Evolutionary conservation across 2,888 invertebrate species (phyloP).

Genomic region (Torymus texanus): DNA sequence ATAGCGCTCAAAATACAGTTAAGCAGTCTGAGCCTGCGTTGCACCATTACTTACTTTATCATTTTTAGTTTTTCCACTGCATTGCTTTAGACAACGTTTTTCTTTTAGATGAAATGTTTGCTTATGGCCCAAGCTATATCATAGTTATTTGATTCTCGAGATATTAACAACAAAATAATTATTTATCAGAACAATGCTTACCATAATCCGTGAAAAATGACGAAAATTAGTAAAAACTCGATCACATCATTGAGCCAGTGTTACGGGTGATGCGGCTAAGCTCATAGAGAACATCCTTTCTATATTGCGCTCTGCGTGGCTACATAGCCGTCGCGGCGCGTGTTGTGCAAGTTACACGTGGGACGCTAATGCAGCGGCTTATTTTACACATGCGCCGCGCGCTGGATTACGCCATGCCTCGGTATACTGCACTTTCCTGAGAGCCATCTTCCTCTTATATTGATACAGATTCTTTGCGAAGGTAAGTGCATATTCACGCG

Average conservation of each 20-base stretch:
- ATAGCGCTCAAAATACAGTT: constrained; percentile 33
- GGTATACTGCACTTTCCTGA: constrained; percentile 39
- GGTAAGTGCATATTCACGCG: not conserved
- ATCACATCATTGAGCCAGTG: not conserved
- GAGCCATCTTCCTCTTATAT: constrained; percentile 58
- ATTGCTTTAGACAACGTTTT: too few species aligned
- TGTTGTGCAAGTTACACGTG: constrained; percentile 60
- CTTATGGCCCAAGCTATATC: too few species aligned
- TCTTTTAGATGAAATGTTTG: too few species aligned
- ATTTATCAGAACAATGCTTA: too few species aligned
- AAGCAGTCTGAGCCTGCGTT: constrained; percentile 8
- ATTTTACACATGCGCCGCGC: constrained; percentile 59
- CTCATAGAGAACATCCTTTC: constrained; percentile 54
- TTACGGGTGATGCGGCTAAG: not conserved
- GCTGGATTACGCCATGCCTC: constrained; percentile 57
- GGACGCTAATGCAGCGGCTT: constrained; percentile 53
- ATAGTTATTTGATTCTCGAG: too few species aligned
- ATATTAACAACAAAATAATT: too few species aligned
- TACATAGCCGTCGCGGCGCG: constrained; percentile 33
- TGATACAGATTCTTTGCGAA: constrained; percentile 58
- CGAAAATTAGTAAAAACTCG: not conserved
- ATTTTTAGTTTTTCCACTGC: not conserved
- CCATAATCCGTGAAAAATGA: too few species aligned
- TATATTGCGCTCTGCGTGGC: constrained; percentile 48
- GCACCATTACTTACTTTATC: constrained; percentile 1